Conservation (phyloP, 2,888 invertebrate species). For the Lampropteryx suffumata region DNA sequence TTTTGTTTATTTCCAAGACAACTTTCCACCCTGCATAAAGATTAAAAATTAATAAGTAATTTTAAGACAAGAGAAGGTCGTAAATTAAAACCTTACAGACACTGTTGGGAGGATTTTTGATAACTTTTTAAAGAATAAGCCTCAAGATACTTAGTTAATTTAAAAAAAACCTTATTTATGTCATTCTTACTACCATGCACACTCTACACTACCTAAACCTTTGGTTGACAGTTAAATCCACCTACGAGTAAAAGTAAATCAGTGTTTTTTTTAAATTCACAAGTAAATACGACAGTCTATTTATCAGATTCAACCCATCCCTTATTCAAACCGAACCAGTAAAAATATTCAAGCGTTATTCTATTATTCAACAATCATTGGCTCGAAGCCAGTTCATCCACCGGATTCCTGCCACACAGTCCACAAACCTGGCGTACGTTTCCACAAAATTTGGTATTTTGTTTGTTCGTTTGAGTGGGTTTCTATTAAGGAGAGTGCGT, state of each 20-base stretch:
- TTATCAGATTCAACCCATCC: conserved; percentile 14
- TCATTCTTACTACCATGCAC: no score
- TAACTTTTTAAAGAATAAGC: conserved; percentile 6
- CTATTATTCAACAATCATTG: conserved; percentile 31
- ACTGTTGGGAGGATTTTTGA: conserved; percentile 18
- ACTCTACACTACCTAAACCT: no score
- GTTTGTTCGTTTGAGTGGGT: conserved; percentile 34
- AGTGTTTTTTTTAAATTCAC: conserved; percentile 3
- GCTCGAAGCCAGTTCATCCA: conserved; percentile 25
- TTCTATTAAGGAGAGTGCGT: conserved; percentile 47
- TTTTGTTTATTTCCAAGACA: conserved; percentile 28
- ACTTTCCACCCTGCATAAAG: conserved; percentile 31
- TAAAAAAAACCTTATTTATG: no score
- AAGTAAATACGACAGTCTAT: conserved; percentile 6
- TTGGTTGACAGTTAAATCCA: no score
- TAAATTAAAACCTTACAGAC: conserved; percentile 24
- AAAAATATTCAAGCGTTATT: conserved; percentile 27
- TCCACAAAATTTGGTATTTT: conserved; percentile 45
- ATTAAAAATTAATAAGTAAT: conserved; percentile 38
- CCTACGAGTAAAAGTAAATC: no score
- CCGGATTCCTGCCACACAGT: conserved; percentile 18
- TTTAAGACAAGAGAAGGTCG: conserved; percentile 31
- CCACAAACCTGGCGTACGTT: conserved; percentile 29
- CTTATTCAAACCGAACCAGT: conserved; percentile 23
- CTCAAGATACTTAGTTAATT: no score